phyloP scores from a whole-genome alignment of 2,888 invertebrate genomes.

The Agapostemon virescens region DNA sequence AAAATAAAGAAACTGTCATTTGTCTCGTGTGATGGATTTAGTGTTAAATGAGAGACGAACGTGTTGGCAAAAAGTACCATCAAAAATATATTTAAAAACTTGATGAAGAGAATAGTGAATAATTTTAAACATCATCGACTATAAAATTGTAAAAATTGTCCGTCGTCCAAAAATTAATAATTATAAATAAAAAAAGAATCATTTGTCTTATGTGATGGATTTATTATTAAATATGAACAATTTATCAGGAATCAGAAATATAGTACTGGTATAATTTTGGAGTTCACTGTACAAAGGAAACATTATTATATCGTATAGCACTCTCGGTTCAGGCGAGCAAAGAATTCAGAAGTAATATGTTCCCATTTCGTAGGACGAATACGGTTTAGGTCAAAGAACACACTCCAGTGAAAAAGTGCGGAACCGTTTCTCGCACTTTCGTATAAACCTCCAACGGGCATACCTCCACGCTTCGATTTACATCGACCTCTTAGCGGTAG shows the following conservation, averaged over 20 bases:
- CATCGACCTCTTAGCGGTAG: constrained; percentile 26
- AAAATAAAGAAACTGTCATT: no score
- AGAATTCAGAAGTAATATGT: neutral
- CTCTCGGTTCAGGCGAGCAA: neutral
- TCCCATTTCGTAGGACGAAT: neutral
- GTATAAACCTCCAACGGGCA: constrained; percentile 21
- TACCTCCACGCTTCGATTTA: constrained; percentile 31
- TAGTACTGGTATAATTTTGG: neutral
- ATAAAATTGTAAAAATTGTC: no score
- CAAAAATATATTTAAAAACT: no score
- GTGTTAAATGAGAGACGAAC: no score
- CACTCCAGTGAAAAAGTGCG: constrained; percentile 13
- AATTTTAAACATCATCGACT: no score
- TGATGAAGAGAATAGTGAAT: no score
- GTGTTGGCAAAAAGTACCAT: no score
- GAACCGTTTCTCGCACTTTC: constrained; percentile 21
- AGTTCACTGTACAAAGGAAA: neutral
- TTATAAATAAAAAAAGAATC: no score
- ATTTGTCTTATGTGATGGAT: no score
- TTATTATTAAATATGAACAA: neutral
- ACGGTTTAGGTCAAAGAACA: constrained; percentile 18
- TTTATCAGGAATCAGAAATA: neutral
- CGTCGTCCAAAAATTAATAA: no score
- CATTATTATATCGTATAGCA: neutral
- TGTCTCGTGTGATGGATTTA: no score